A percentile compares a stretch with the other conserved stretches of the same genome.
These are phyloP conservation scores for Megalopta genalis DNA, from an alignment of 1,140 invertebrate genomes.

Conservation along the genomic window DNA sequence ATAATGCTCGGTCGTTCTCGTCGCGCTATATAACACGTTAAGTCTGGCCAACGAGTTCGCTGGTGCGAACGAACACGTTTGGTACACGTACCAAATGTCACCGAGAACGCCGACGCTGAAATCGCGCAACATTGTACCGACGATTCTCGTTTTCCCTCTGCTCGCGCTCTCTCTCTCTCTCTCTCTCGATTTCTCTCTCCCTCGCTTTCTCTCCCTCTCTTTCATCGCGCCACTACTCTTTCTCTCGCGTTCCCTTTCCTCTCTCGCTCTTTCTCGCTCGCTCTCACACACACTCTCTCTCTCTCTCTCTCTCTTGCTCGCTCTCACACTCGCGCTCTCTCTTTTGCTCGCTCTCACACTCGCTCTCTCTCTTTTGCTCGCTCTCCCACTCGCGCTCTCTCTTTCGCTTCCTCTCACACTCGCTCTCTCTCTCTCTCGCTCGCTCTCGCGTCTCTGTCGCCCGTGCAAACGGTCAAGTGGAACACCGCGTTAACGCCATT, in stretches of 20 bases:
- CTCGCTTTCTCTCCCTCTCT: background rate
- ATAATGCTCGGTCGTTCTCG: constrained; percentile 20
- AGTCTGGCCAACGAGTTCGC: constrained; percentile 48
- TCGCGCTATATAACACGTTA: constrained; percentile 38
- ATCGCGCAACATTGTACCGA: constrained; percentile 58
- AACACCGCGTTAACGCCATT: constrained; percentile 60
- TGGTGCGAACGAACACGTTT: constrained; percentile 57
- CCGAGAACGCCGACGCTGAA: constrained; percentile 57
- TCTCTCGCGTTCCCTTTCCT: background rate
- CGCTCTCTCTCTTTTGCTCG: background rate
- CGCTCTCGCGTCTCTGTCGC: background rate
- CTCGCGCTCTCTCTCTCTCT: background rate
- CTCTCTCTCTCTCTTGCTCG: background rate
- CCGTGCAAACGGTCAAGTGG: constrained; percentile 56
- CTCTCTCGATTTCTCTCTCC: background rate
- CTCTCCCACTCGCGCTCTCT: no score
- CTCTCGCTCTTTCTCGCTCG: background rate
- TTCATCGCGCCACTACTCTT: no score
- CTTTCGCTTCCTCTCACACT: background rate
- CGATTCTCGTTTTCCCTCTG: constrained; percentile 47
- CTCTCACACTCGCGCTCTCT: no score
- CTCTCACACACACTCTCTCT: no score
- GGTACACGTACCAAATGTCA: constrained; percentile 66
- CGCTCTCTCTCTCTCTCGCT: background rate
- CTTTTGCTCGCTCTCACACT: no score